Evolutionary conservation across 2,888 invertebrate species (phyloP).

Genomic region (Pandemis cinnamomeana): DNA sequence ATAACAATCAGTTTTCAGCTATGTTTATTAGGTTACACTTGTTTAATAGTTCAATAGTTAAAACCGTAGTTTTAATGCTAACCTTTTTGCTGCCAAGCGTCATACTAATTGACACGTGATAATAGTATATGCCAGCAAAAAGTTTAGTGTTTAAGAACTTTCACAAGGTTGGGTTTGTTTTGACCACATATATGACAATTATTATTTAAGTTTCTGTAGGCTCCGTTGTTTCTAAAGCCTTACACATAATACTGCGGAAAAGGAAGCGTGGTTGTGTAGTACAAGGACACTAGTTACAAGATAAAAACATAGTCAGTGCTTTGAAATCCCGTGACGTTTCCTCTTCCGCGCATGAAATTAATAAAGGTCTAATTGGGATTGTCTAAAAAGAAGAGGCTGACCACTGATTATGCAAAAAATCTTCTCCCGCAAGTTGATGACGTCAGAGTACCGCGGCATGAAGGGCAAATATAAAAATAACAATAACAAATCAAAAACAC

Average conservation of each 20-base stretch:
- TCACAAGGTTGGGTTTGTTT: background rate
- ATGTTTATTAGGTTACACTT: slow-evolving; percentile 56
- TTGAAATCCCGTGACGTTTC: background rate
- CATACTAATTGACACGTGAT: background rate
- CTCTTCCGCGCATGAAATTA: background rate
- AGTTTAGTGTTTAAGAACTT: background rate
- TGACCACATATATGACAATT: background rate
- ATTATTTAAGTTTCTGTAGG: too few species aligned
- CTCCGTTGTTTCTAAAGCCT: background rate
- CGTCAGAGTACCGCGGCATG: too few species aligned
- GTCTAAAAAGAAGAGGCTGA: too few species aligned
- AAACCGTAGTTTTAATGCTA: background rate
- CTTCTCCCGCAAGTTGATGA: too few species aligned
- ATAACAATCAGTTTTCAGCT: slow-evolving; percentile 81
- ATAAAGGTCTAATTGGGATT: too few species aligned
- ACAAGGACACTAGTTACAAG: background rate
- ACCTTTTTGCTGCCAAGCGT: slow-evolving; percentile 3
- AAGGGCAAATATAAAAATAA: too few species aligned
- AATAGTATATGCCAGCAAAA: background rate
- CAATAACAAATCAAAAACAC: too few species aligned
- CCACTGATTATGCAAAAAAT: too few species aligned
- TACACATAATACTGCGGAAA: background rate
- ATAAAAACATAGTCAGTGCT: background rate
- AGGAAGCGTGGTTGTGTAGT: background rate
- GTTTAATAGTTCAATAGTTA: slow-evolving; percentile 2